Base-by-base conservation (phyloP, 1,140 invertebrate species). In the Centruroides vittatus region DNA sequence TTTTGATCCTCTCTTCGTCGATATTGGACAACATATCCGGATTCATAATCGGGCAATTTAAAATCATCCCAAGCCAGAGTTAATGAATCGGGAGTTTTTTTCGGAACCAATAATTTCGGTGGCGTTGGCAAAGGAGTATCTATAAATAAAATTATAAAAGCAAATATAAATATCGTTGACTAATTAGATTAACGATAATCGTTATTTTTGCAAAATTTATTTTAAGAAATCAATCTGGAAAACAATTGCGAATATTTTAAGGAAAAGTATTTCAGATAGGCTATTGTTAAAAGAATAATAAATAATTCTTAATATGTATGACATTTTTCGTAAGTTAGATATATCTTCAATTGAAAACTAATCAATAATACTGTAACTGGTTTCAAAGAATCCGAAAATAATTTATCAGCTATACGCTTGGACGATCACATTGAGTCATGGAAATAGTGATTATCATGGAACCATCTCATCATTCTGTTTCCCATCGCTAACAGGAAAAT, bases 21-120 rank as follows among this genome's bases (percentile, higher is more conserved):
- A 46, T 68, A 69, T 51, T 69, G 61, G 8, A 68, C 59, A 0
- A 69, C 65, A 57, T 72, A 69, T 41, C 66, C 62, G 3, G 57
- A 62, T 23, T 69, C 61, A 60, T 70, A 69, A 56, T 64, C 63
- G 2, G 64, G 64, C 10, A 63, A 62, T 55, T 71, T 72, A 61
- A 74, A 74, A 60, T 74, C 73, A 65, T 74, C 73, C 70, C 73
- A 74, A 6, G 71, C 73, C 23, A 74, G 61, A 9, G 70, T 72
- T 35, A 73, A 57, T 3, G 68, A 67, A 58, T 60, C 66, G 46
- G 66, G 66, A n/a, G 64, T 67, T 34, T 65, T 64, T 34, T 57
- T 54, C 3, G 71, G 73, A 1, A 73, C 68, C 57, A 74, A 65
- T 6, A 74, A 60, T 60, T 73, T 73, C 10, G 73, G 70, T 57